phyloP scores from a whole-genome alignment of 2,888 invertebrate genomes.

The Aphrophora alni region DNA sequence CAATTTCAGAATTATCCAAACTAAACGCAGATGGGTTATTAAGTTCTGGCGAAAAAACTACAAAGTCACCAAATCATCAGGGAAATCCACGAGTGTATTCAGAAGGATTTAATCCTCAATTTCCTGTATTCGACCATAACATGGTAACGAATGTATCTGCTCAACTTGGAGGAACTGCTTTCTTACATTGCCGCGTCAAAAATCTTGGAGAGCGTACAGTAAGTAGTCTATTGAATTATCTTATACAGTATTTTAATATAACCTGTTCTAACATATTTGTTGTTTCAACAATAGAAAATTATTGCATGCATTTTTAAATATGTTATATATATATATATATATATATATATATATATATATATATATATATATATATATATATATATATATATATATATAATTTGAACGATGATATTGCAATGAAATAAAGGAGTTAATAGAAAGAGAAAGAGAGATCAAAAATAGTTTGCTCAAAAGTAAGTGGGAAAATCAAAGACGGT shows the following conservation, averaged over 20 bases:
- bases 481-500: no score
- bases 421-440: no score
- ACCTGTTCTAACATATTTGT: neutral
- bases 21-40: neutral
- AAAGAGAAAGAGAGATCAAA: no score
- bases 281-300: neutral
- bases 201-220: slow-evolving; percentile 72
- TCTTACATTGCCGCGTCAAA: slow-evolving; percentile 79
- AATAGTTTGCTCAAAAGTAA: no score
- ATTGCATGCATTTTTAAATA: neutral
- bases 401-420: no score
- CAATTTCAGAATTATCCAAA: neutral
- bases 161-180: slow-evolving; percentile 77
- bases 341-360: no score
- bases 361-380: no score
- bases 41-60: neutral
- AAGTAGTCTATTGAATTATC: slow-evolving; percentile 50
- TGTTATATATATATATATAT: no score
- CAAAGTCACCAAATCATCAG: neutral
- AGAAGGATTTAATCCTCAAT: slow-evolving; percentile 41
- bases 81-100: neutral
- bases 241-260: slow-evolving; percentile 12
- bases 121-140: slow-evolving; percentile 67
- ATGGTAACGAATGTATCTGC: slow-evolving; percentile 76
- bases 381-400: no score